Percentiles rank a stretch among this genome's conserved stretches.
These are phyloP conservation scores for Podotricha telesiphe DNA, from an alignment of 2,888 invertebrate genomes.

Conservation along the genomic window DNA sequence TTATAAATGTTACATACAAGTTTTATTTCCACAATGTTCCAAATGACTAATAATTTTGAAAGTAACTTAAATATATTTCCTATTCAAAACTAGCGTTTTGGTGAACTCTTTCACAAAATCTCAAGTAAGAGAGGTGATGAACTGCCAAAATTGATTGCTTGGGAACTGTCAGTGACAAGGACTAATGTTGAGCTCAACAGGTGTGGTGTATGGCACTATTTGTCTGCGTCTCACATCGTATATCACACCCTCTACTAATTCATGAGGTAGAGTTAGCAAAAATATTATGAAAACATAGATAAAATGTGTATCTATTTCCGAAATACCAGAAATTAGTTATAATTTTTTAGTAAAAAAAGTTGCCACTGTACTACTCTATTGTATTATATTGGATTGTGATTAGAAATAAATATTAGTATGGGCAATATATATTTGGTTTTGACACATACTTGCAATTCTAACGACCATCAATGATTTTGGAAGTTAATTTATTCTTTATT, in stretches of 20 bases:
- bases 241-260: slow-evolving; percentile 25
- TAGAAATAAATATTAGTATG: too few species aligned
- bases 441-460: too few species aligned
- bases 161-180: slow-evolving; percentile 19
- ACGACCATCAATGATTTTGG: too few species aligned
- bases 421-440: too few species aligned
- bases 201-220: slow-evolving; percentile 24
- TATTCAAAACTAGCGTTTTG: slow-evolving; percentile 4
- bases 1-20: too few species aligned
- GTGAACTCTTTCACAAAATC: slow-evolving; percentile 2
- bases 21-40: too few species aligned
- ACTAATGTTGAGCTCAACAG: slow-evolving; percentile 33
- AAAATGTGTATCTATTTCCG: too few species aligned
- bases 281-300: not conserved
- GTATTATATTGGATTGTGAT: too few species aligned
- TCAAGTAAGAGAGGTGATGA: slow-evolving; percentile 5
- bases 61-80: not conserved
- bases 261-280: slow-evolving; percentile 8
- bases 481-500: too few species aligned
- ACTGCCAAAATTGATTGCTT: slow-evolving; percentile 7
- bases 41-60: not conserved
- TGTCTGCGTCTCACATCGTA: slow-evolving; percentile 29
- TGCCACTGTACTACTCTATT: too few species aligned
- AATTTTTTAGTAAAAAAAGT: too few species aligned
- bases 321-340: too few species aligned